Conservation (phyloP, 1,140 invertebrate species). For the Aphidius ervi region DNA sequence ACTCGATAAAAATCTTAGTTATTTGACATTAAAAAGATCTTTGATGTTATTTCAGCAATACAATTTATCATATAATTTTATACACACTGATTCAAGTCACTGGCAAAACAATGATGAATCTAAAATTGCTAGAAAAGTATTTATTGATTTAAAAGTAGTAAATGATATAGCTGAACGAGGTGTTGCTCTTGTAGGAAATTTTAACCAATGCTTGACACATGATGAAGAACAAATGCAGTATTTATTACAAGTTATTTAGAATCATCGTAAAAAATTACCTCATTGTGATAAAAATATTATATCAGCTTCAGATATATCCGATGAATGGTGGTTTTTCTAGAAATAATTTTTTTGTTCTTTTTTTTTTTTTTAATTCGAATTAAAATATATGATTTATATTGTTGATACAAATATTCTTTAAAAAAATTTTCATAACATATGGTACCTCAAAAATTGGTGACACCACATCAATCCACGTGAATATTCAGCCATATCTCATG, state of each 20-base stretch:
- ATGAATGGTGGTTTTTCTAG: too few species aligned
- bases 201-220: background rate
- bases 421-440: too few species aligned
- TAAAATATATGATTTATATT: too few species aligned
- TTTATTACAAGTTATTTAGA: background rate
- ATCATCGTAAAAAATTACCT: background rate
- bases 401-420: too few species aligned
- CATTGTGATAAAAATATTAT: background rate
- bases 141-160: too few species aligned
- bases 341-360: too few species aligned
- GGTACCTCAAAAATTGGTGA: too few species aligned
- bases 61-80: background rate
- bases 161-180: background rate
- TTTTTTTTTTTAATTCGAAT: too few species aligned
- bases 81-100: background rate
- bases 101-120: background rate
- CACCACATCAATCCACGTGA: too few species aligned
- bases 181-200: background rate
- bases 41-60: background rate
- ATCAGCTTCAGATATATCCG: too few species aligned
- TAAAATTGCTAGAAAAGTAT: too few species aligned
- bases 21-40: constrained; percentile 19
- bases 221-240: constrained; percentile 3
- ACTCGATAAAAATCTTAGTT: constrained; percentile 13
- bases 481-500: too few species aligned